These are phyloP conservation scores for Itoplectis maculator DNA, from an alignment of 2,888 invertebrate genomes.

Conservation along the genomic window DNA sequence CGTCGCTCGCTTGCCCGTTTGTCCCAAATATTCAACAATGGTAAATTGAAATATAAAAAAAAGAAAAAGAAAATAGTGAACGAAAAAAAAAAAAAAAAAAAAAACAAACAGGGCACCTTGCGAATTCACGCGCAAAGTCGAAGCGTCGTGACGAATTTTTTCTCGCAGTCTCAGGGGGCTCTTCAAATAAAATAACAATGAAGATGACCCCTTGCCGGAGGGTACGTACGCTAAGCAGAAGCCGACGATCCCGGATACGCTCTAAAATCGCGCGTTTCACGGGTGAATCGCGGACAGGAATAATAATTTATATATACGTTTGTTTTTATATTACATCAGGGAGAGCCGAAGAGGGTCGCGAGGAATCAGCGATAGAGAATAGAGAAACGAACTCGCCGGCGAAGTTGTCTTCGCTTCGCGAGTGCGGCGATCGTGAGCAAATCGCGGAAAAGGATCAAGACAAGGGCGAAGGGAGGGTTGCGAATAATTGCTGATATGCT, in stretches of 20 bases:
- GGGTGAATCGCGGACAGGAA: constrained; percentile 30
- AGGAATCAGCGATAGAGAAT: background rate
- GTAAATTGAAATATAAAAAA: constrained; percentile 50
- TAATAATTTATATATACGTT: constrained; percentile 61
- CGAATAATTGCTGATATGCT: constrained; percentile 64
- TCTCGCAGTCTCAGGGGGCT: constrained; percentile 3
- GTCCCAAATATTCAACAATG: constrained; percentile 50
- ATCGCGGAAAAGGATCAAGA: background rate
- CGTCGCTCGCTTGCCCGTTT: constrained; percentile 33
- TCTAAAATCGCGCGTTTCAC: background rate
- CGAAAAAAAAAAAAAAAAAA: constrained; percentile 25
- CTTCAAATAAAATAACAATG: constrained; percentile 45
- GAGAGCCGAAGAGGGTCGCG: background rate
- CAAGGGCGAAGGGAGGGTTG: no score
- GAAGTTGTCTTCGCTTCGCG: constrained; percentile 15
- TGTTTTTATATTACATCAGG: constrained; percentile 59
- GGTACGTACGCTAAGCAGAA: constrained; percentile 37
- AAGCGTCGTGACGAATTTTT: constrained; percentile 31
- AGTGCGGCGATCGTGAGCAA: constrained; percentile 12
- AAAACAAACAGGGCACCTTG: constrained; percentile 45
- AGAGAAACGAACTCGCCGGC: constrained; percentile 28
- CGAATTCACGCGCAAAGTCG: constrained; percentile 22
- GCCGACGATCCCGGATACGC: constrained; percentile 15
- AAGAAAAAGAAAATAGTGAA: constrained; percentile 31
- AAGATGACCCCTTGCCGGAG: constrained; percentile 12